Evolutionary conservation across 2,797 vertebrate genomes (phyloP), one percentile per base, ranked within the genome.

Genomic region (Cyclura pinguis): DNA sequence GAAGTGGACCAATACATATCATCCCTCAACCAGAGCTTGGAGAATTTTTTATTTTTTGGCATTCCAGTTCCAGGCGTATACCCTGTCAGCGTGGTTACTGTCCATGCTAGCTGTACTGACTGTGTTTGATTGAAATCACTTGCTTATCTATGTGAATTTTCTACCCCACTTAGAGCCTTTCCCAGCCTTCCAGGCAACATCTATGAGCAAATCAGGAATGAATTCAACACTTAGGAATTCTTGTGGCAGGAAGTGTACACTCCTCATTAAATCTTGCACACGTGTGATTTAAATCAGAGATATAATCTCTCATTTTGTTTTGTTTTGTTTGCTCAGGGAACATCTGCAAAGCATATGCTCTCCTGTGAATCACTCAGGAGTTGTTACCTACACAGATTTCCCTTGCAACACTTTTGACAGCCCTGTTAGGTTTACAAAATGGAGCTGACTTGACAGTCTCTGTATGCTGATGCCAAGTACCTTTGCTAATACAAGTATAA

Each of bases 221-320:
- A 64, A 29, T 29, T 42, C 55, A 78, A 76, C n/a, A 72, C 18
- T 80, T 72, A 3, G 35, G 50, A 72, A 47, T 59, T 18, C 76
- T 38, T 2, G 4, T 47, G 18, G 90, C 57, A 47, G 74, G 81
- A 89, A 86, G 38, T 88, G 93, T 89, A 91, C 57, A 72, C 83
- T 89, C 76, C 24, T 92, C 69, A 42, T 85, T 16, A 80, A 38
- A 62, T 64, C 64, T 55, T 32, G 13, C 29, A 16, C n/a, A 42
- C 22, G 52, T 35, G 32, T 73, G 62, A 27, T 10, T 62, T 77
- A 74, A 85, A 59, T 88, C 22, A 52, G 14, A 85, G 55, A 24
- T 77, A 7, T 6, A 57, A 73, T 81, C 18, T 74, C 27, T 72
- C 50, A 27, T 80, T 80, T 86, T 80, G 12, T 69, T 80, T 64